Base-by-base conservation (phyloP, 2,113 vertebrate genomes). In the Corapipo altera region DNA sequence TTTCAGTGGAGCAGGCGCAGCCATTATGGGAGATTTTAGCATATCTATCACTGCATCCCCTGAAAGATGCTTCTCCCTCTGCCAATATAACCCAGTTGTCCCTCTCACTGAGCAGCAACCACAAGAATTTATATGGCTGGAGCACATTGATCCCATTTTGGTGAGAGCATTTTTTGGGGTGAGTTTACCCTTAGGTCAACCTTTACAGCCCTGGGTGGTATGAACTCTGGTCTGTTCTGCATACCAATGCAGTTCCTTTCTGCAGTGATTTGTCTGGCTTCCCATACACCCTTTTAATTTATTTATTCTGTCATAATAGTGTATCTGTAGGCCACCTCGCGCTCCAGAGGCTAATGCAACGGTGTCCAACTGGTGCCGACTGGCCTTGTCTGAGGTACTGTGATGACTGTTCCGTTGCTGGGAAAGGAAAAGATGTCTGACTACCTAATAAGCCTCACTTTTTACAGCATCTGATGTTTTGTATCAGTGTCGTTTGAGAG, bases 401-500 rank as follows among this genome's bases (percentile, higher is more conserved):
- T 15, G 35, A 33, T 78, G 70, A 64, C 44, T 81, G 73, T 49
- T 59, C 21, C 2, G 1, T 9, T 6, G 32, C 39, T 33, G 35
- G 73, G 59, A 95, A 97, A 93, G 35, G 43, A 94, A 92, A 96
- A 90, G 44, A 37, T 73, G 32, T 67, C 85, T 80, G 41, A 28
- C 73, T 79, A 85, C 67, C 71, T 95, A 95, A 75, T 88, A 94
- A 91, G 94, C 97, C 79, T 71, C 93, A 95, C 85, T 97, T 97
- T 97, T 97, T 96, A 75, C 80, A 85, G 39, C 92, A 88, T 91
- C 96, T 8, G 24, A 93, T 97, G 89, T 96, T 97, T 98, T 97
- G 81, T 93, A 97, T 97, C 93, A 91, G 88, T 95, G 95, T 97
- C 85, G 14, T 97, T 96, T 97, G 94, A 97, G 98, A 97, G 96